Evolutionary conservation across 2,113 vertebrate species (phyloP).

Genomic region (Leptobrachium leishanense): DNA sequence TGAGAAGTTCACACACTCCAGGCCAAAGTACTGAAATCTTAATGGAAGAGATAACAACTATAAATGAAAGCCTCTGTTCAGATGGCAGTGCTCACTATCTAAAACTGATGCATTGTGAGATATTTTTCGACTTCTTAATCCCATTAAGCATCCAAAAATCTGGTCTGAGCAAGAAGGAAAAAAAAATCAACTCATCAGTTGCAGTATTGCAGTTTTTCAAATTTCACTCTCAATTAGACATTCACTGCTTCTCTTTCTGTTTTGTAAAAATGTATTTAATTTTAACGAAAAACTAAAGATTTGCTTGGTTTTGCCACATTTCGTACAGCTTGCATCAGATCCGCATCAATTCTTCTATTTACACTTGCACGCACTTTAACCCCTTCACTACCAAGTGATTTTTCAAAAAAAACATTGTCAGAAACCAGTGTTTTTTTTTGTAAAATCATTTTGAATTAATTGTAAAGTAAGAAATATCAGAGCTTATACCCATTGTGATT

Average conservation of each 20-base stretch:
- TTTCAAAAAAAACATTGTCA: too few relatives aligned
- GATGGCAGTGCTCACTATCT: neutral
- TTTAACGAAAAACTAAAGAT: slow-evolving; percentile 25
- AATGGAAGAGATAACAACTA: slow-evolving; percentile 34
- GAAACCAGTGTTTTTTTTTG: too few relatives aligned
- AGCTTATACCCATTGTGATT: too few relatives aligned
- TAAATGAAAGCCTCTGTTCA: slow-evolving; percentile 20
- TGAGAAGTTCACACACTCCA: slow-evolving; percentile 41
- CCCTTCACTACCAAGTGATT: too few relatives aligned
- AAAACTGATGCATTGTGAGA: slow-evolving; percentile 17
- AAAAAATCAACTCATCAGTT: slow-evolving; percentile 25
- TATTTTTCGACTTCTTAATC: slow-evolving; percentile 21
- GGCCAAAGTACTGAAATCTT: slow-evolving; percentile 54
- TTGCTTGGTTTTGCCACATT: neutral
- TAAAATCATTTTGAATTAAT: too few relatives aligned
- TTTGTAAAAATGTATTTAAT: slow-evolving; percentile 11
- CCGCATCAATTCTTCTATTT: too few relatives aligned
- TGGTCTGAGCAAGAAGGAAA: neutral
- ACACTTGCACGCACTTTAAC: too few relatives aligned
- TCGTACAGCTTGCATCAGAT: too few relatives aligned
- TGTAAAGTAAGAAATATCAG: too few relatives aligned
- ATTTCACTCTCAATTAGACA: slow-evolving; percentile 27
- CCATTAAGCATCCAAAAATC: slow-evolving; percentile 33
- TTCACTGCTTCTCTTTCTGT: slow-evolving; percentile 4
- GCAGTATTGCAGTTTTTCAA: slow-evolving; percentile 1